Base-by-base conservation (phyloP, 2,113 vertebrate species). In the Rallus limicola region DNA sequence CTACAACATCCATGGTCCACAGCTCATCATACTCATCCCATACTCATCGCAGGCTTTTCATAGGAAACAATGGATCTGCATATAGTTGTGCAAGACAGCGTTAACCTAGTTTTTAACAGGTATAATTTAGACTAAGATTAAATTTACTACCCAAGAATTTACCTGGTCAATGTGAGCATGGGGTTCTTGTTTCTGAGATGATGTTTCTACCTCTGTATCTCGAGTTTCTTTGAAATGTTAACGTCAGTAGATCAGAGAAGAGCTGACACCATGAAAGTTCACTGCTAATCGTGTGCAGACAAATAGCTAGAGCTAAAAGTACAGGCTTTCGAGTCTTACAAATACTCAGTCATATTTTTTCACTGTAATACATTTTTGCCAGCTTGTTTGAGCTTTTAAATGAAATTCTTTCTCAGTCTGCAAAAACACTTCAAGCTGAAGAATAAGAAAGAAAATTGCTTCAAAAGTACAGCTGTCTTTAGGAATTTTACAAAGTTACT, bases 341-440 rank as follows among this genome's bases (percentile, higher is more conserved):
- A 42, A 62, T 68, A 67, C 68, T 86, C 7, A 17, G 44, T 28
- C 65, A 40, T 25, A 16, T 63, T 77, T 82, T 64, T 36, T 50
- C 70, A 36, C 26, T 48, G 9, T 20, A 77, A 58, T 58, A 55
- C 24, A 26, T 84, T 97, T 83, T 70, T 62, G 26, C 60, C 71
- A 58, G 62, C 55, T 65, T 92, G 84, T 87, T 93, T 92, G 92
- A 94, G 74, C 28, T 67, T 71, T 71, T 12, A 88, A 95, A 86
- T 69, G 44, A 79, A 95, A 92, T 90, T 87, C 78, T 62, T 67
- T 74, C 17, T 13, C 25, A 65, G 42, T 40, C 72, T 88, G 69
- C 88, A 95, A 94, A 95, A 94, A 79, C 53, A 89, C 56, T 56
- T 23, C 29, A 40, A 75, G 76, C 65, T 56, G 74, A 71, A 95